phyloP scores from a whole-genome alignment of 2,888 invertebrate genomes.

The Drosophila barbarae region DNA sequence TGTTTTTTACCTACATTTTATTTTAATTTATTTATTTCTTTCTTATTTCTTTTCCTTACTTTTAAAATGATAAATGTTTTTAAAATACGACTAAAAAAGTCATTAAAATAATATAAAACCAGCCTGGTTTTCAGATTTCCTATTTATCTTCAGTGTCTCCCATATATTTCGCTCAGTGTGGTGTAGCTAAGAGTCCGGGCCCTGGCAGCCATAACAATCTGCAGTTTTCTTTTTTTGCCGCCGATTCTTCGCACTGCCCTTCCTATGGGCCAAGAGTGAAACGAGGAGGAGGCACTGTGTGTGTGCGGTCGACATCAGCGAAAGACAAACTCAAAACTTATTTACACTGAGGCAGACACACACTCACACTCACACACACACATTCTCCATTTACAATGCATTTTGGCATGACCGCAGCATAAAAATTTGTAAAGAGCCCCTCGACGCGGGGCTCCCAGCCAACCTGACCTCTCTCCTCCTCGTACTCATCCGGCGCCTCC shows the following conservation, averaged over 20 bases:
- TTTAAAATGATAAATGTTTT: no score
- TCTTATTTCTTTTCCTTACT: no score
- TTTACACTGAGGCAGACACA: conserved; percentile 45
- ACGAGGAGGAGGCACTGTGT: conserved; percentile 9
- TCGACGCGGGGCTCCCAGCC: conserved; percentile 19
- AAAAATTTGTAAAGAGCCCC: conserved; percentile 39
- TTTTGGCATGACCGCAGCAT: conserved; percentile 46
- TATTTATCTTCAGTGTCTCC: neutral
- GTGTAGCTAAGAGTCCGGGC: conserved; percentile 27
- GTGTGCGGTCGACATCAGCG: conserved; percentile 44
- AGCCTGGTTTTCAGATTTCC: no score
- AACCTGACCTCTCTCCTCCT: conserved; percentile 27
- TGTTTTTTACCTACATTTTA: neutral
- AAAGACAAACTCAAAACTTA: conserved; percentile 39
- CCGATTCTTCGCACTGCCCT: conserved; percentile 21
- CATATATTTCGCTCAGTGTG: conserved; percentile 1
- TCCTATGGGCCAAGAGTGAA: neutral
- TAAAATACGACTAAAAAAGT: no score
- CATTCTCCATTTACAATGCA: conserved; percentile 43
- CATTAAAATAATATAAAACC: no score
- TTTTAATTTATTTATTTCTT: no score
- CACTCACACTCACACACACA: conserved; percentile 21
- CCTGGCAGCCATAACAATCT: conserved; percentile 54
- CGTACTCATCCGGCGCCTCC: conserved; percentile 5
- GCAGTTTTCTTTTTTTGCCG: conserved; percentile 48